A percentile compares a stretch with the other conserved stretches of the same genome.
Conservation (phyloP, 2,888 invertebrate species). For the Sinohyriopsis cumingii region DNA sequence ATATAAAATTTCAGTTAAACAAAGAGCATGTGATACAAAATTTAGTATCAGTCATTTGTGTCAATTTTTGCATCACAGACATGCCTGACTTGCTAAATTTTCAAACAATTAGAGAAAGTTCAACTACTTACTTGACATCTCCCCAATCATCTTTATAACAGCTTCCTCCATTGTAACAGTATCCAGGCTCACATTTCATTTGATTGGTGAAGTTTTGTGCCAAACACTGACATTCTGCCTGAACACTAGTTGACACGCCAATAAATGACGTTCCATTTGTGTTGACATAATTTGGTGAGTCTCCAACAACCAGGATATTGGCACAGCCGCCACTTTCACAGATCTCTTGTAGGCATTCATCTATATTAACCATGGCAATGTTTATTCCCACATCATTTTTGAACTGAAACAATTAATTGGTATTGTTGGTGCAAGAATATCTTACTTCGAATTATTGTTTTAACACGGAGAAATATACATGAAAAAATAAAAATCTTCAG, state of each 20-base stretch:
- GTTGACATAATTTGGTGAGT: constrained; percentile 83
- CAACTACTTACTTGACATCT: constrained; percentile 50
- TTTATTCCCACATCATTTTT: constrained; percentile 95
- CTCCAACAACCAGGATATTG: constrained; percentile 82
- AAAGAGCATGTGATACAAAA: too few species aligned
- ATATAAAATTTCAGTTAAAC: too few species aligned
- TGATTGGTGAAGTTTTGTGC: constrained; percentile 82
- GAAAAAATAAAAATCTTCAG: background rate
- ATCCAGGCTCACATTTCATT: constrained; percentile 81
- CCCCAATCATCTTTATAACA: constrained; percentile 78
- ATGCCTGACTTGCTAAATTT: too few species aligned
- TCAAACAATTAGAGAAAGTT: too few species aligned
- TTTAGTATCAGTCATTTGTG: too few species aligned
- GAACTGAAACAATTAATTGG: constrained; percentile 76
- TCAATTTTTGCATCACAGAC: too few species aligned
- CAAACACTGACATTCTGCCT: constrained; percentile 80
- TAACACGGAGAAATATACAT: background rate
- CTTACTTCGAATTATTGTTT: background rate
- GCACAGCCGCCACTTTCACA: constrained; percentile 86
- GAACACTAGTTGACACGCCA: constrained; percentile 93
- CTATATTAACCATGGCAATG: constrained; percentile 98
- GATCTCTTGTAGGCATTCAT: constrained; percentile 70
- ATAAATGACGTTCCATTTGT: constrained; percentile 97
- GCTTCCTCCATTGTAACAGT: constrained; percentile 95
- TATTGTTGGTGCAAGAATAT: background rate